Conservation (phyloP, 2,888 invertebrate genomes). For the Luffia ferchaultella region DNA sequence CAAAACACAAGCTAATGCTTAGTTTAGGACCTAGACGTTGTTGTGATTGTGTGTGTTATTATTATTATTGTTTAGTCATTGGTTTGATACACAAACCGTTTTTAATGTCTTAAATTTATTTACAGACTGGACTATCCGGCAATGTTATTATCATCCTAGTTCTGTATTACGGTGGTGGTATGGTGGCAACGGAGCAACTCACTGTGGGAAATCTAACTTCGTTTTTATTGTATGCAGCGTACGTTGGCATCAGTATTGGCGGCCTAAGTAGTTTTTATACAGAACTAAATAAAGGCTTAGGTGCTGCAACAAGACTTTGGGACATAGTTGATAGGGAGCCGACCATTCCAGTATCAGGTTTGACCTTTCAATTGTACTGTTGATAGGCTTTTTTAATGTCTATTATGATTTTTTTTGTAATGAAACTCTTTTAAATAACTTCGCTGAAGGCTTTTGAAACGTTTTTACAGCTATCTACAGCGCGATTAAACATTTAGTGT, state of each 20-base stretch:
- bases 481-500: no score
- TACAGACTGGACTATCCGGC: conserved; percentile 86
- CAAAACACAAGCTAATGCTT: no score
- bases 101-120: conserved; percentile 10
- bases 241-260: conserved; percentile 89
- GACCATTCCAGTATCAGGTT: conserved; percentile 75
- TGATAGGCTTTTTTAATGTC: background rate
- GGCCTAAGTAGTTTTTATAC: conserved; percentile 94
- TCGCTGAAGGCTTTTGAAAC: no score
- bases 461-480: no score
- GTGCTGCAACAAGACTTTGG: conserved; percentile 90
- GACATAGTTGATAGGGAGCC: conserved; percentile 86
- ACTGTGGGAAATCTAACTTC: conserved; percentile 91
- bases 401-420: no score
- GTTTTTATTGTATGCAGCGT: conserved; percentile 93
- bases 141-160: conserved; percentile 91
- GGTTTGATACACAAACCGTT: background rate
- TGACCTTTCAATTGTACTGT: conserved; percentile 12
- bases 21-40: no score
- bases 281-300: conserved; percentile 92
- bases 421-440: no score
- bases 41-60: no score
- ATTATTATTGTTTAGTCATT: conserved; percentile 1
- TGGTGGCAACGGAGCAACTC: conserved; percentile 81
- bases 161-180: conserved; percentile 89